Evolutionary conservation across 1,140 invertebrate species (phyloP).

Genomic region (Chelonus insularis): DNA sequence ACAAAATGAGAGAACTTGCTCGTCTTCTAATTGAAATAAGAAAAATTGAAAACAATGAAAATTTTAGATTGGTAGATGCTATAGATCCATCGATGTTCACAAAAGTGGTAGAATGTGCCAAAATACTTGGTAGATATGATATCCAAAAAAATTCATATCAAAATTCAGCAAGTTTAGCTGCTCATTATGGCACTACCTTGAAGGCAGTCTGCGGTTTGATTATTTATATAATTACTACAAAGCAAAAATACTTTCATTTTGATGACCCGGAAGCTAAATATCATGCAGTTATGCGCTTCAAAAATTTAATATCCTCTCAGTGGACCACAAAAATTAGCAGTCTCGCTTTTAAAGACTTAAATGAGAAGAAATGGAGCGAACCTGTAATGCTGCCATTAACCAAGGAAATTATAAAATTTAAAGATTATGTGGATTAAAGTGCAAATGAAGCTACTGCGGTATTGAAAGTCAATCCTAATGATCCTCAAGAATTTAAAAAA

Average conservation of each 20-base stretch:
- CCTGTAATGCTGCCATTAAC: not conserved
- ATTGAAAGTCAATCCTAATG: not conserved
- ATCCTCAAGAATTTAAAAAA: not conserved
- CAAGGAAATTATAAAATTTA: not conserved
- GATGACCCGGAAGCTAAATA: conserved; percentile 3
- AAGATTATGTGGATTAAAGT: not conserved
- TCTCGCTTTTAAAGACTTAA: not conserved
- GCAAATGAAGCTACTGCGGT: not conserved
- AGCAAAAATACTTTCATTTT: not conserved
- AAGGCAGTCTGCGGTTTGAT: conserved; percentile 33
- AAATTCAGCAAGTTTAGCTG: not conserved
- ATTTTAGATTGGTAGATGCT: not conserved
- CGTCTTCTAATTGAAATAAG: not conserved
- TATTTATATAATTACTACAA: conserved; percentile 43
- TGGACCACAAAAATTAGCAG: conserved; percentile 12
- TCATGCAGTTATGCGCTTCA: not conserved
- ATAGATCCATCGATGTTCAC: not conserved
- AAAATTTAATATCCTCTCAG: not conserved
- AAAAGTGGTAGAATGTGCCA: not conserved
- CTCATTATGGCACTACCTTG: not conserved
- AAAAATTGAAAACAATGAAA: conserved; percentile 2
- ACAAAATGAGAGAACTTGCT: conserved; percentile 9
- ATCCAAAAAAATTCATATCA: not conserved
- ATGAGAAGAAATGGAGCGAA: conserved; percentile 7
- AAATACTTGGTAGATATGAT: conserved; percentile 3